Percentiles rank a stretch among this genome's conserved stretches.
Evolutionary conservation across 2,888 invertebrate species (phyloP).

Genomic region (Vesta saturnalis): DNA sequence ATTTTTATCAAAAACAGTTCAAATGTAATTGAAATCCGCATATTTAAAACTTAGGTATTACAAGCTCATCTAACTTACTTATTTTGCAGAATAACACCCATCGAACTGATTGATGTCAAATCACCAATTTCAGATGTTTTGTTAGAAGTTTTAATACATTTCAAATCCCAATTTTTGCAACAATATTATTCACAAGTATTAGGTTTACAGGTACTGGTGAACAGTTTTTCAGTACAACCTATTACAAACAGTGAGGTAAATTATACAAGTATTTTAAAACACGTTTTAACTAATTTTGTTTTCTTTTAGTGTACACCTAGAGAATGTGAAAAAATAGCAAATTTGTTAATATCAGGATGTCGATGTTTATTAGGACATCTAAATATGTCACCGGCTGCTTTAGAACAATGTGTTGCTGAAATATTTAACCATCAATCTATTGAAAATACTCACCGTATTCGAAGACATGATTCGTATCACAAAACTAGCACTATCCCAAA

Average conservation of each 20-base stretch:
- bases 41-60: no score
- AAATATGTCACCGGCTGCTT: conserved; percentile 61
- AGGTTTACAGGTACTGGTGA: conserved; percentile 81
- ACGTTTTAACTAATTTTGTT: conserved; percentile 33
- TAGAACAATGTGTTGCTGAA: conserved; percentile 58
- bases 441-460: conserved; percentile 55
- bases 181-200: conserved; percentile 84
- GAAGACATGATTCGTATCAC: conserved; percentile 53
- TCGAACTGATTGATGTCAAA: conserved; percentile 41
- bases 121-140: conserved; percentile 20
- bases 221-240: conserved; percentile 71
- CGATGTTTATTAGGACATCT: conserved; percentile 63
- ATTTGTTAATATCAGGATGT: conserved; percentile 49
- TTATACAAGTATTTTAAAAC: not conserved
- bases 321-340: conserved; percentile 42
- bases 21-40: no score
- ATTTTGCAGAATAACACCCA: conserved; percentile 39
- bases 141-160: conserved; percentile 69
- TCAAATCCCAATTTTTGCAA: conserved; percentile 77
- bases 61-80: not conserved
- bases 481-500: conserved; percentile 55
- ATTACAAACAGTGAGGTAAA: conserved; percentile 52
- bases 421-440: conserved; percentile 58
- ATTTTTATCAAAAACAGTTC: no score
- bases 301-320: conserved; percentile 34